Evolutionary conservation across 2,888 invertebrate species (phyloP), one percentile per base, ranked within the genome.

Genomic region (Ormyrus labotus): DNA sequence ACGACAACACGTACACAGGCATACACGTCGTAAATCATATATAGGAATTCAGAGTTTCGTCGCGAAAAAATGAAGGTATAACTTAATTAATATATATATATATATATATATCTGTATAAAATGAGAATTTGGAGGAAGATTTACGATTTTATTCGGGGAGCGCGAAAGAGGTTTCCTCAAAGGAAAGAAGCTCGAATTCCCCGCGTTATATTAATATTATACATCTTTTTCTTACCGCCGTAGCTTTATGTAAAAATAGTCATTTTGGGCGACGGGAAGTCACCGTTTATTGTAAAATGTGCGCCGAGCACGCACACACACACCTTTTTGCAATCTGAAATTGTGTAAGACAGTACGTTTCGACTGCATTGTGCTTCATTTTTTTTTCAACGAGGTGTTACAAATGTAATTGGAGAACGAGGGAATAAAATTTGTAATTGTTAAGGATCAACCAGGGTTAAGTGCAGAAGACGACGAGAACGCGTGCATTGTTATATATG

Each of bases 221-320:
- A 80, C 70, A 73, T 73, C 68, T 79, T 76, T 81, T 79, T 81
- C 79, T 76, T 79, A 79, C 72, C 72, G 64, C 55, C 69, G 58
- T 76, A 81, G 78, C 79, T 81, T 72, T 81, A 67, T 60, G 71
- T 76, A 74, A 34, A 34, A 34, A 34, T 55, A 67, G 76, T 76
- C 57, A 69, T 51, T 63, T 77, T 73, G 68, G 64, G 71, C 63
- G 19, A 63, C 13, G 72, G 61, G 60, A 34, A 4, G 34, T 34
- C 34, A 34, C 73, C 67, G 57, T 79, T 34, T 67, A 53, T 71
- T 78, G 61, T 60, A 67, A 58, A 55, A 50, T 71, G 65, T 51
- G 45, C 70, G 77, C 61, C 51, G 57, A 64, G 19, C 10, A 57
- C 7, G 10, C 34, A 57, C 7, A 19, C 34, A 4, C 47, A 71